phyloP scores from a whole-genome alignment of 2,888 invertebrate genomes.

The Lumbricus terrestris region DNA sequence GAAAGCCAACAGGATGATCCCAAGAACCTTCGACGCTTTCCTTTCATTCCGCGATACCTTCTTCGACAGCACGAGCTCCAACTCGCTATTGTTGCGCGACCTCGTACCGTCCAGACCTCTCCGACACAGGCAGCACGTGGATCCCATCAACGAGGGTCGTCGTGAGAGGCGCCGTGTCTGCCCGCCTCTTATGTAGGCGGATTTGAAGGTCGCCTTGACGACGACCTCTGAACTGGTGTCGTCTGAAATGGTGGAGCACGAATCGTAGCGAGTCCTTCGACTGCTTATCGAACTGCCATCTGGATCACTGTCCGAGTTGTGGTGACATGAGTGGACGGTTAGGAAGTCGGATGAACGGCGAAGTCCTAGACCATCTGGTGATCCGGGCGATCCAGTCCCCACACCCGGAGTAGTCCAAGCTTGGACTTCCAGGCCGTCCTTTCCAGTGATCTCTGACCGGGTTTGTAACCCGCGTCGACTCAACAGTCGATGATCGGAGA shows the following conservation, averaged over 20 bases:
- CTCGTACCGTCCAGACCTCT: not conserved
- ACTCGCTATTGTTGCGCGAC: not conserved
- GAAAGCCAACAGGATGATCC: conserved; percentile 58
- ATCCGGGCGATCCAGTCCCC: not conserved
- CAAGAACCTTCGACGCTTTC: conserved; percentile 58
- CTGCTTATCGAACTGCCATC: not conserved
- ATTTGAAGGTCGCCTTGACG: not conserved
- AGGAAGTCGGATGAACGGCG: not conserved
- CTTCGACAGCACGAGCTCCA: not conserved
- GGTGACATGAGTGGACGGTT: not conserved
- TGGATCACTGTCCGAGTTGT: not conserved
- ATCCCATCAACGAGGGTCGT: not conserved
- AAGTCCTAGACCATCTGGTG: not conserved
- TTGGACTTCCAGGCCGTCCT: not conserved
- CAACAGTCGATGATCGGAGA: not conserved
- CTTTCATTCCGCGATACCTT: conserved; percentile 46
- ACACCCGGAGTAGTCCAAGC: not conserved
- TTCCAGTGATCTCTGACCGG: not conserved
- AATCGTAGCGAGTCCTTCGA: not conserved
- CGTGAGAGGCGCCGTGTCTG: not conserved
- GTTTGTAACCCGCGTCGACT: not conserved
- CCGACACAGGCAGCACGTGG: not conserved
- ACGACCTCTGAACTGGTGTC: conserved; percentile 4
- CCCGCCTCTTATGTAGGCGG: not conserved
- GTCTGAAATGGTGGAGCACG: not conserved